These are phyloP conservation scores for Daubentonia madagascariensis DNA, from an alignment of 2,113 vertebrate genomes.

Conservation along the genomic window DNA sequence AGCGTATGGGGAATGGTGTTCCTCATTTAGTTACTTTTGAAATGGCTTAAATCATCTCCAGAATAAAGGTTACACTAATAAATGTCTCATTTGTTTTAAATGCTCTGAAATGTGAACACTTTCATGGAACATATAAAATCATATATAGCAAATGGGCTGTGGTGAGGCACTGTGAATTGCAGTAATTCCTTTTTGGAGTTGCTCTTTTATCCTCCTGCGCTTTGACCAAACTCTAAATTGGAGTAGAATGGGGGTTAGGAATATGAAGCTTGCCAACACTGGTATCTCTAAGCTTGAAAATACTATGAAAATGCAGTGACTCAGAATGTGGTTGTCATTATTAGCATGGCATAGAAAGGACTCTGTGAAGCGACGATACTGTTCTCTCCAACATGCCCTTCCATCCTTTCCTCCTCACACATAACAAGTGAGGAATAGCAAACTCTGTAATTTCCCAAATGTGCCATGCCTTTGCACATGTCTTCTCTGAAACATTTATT, in stretches of 20 bases:
- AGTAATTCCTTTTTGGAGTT: constrained; percentile 12
- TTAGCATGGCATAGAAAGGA: neutral
- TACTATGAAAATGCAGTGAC: neutral
- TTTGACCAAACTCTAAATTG: constrained; percentile 5
- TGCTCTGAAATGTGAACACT: constrained; percentile 67
- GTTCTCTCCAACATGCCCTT: neutral
- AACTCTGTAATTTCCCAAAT: neutral
- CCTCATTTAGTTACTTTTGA: constrained; percentile 58
- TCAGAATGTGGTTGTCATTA: neutral
- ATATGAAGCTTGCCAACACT: accelerated
- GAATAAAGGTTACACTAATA: constrained; percentile 76
- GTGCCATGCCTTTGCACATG: neutral
- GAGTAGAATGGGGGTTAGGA: neutral
- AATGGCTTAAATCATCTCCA: constrained; percentile 68
- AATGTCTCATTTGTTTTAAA: constrained; percentile 77
- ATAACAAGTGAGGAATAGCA: neutral
- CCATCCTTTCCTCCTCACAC: neutral
- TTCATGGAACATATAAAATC: constrained; percentile 63
- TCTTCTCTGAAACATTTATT: neutral
- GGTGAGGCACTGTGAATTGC: neutral
- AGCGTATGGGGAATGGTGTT: constrained; percentile 48
- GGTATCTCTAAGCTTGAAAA: neutral
- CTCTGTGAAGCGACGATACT: accelerated
- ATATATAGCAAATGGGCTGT: constrained; percentile 54
- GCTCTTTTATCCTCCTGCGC: constrained; percentile 18